Percentiles rank a stretch among this genome's conserved stretches.
Conservation (phyloP, 2,797 vertebrate genomes). For the Cygnus olor region DNA sequence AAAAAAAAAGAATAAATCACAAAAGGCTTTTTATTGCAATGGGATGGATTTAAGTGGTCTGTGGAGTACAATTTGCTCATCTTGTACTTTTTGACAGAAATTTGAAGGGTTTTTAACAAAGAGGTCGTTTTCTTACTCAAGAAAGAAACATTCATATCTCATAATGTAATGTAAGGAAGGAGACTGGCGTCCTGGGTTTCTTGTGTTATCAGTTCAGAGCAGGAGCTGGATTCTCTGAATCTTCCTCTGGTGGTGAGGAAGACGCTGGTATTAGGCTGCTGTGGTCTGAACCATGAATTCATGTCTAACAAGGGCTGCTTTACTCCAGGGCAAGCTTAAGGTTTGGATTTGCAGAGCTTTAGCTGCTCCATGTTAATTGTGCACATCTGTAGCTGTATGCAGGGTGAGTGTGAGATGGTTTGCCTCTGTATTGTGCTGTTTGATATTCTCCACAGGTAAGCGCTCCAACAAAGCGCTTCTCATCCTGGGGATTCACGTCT, state of each 20-base stretch:
- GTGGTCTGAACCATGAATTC: accelerated
- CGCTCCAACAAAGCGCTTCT: background rate
- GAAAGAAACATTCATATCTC: background rate
- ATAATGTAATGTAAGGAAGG: background rate
- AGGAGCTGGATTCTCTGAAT: background rate
- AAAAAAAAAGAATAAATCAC: background rate
- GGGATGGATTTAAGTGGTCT: background rate
- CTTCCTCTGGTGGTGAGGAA: background rate
- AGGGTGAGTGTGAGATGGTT: accelerated
- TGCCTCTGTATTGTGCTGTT: background rate
- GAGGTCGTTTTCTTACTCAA: background rate
- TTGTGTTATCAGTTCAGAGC: background rate
- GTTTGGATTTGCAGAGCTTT: background rate
- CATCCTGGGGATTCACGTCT: background rate
- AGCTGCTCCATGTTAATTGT: background rate
- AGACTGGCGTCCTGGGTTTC: background rate
- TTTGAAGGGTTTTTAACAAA: background rate
- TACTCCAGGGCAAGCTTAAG: background rate
- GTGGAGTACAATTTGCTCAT: background rate
- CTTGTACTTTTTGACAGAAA: slow-evolving; percentile 8
- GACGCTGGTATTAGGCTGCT: background rate
- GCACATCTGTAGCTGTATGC: accelerated
- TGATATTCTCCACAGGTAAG: background rate
- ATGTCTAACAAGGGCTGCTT: background rate
- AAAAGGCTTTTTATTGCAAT: background rate